Evolutionary conservation across 2,797 vertebrate species (phyloP), one percentile per base, ranked within the genome.

Genomic region (Myiotriccus ornatus): DNA sequence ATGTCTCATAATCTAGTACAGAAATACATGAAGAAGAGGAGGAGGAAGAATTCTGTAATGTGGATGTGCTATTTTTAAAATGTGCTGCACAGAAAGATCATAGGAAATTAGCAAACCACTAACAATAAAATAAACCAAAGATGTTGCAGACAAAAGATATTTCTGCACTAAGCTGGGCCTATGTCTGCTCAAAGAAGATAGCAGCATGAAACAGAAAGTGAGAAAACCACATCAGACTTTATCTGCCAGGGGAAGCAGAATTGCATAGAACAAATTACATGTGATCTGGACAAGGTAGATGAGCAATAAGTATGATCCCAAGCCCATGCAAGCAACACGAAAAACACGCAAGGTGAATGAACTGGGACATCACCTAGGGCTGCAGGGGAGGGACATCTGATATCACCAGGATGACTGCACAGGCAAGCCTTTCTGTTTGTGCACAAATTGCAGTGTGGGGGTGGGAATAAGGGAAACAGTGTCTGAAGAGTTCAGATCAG

Each of bases 361-460:
- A 80, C 87, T 86, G 83, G 80, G 81, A 76, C 49, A 43, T 77
- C 86, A 90, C 21, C 27, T 25, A 5, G 17, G n/a, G 35, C 75
- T 76, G 74, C 85, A 63, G 76, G 81, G 88, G 90, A 95, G 86
- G 82, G 74, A 73, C 94, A 85, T 20, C 88, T 78, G 87, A 30
- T 81, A 78, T 32, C 84, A 47, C 24, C 0, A 0, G 73, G 57
- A 80, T 87, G 86, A 91, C 62, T 47, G 57, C 60, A 69, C 32
- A 60, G 76, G 49, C 35, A 94, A 49, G 56, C 50, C 81, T 92
- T 92, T 90, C 39, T 74, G 28, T 73, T 62, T 59, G 69, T 71
- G 67, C 14, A 60, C 65, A 82, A 68, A 80, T 35, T 75, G 93
- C 79, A 93, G 64, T 25, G 87, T 93, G 60, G 75, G 47, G 49